A percentile compares a stretch with the other conserved stretches of the same genome.
These are phyloP conservation scores for Sebastes nivosus DNA, from an alignment of 2,797 vertebrate genomes.

Conservation along the genomic window DNA sequence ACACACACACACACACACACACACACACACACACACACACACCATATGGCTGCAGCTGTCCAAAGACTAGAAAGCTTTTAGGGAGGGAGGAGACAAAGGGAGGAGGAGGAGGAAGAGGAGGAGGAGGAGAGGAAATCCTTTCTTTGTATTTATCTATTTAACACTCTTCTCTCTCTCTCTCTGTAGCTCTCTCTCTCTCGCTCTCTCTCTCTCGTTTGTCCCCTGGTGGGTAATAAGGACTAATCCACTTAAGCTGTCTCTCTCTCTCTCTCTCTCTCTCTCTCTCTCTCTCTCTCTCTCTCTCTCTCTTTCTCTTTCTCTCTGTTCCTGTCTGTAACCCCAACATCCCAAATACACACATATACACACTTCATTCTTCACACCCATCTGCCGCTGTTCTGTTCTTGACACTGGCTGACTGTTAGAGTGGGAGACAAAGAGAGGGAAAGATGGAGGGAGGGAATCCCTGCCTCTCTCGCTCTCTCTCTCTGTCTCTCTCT, in stretches of 20 bases:
- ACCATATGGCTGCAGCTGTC: conserved; percentile 68
- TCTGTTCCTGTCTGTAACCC: conserved; percentile 43
- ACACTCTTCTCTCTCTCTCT: conserved; percentile 32
- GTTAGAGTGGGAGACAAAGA: conserved; percentile 57
- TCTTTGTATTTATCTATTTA: conserved; percentile 72
- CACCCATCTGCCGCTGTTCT: conserved; percentile 59
- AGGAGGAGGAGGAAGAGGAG: conserved; percentile 31
- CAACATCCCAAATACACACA: conserved; percentile 24
- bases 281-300: conserved; percentile 23
- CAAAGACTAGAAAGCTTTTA: conserved; percentile 60
- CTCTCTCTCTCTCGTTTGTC: conserved; percentile 24
- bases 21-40: conserved; percentile 16
- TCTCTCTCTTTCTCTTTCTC: background rate
- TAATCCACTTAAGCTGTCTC: conserved; percentile 73
- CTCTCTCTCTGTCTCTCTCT: background rate
- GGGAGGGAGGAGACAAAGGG: conserved; percentile 54
- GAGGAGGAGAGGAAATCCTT: conserved; percentile 62
- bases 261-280: background rate
- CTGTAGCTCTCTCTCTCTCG: conserved; percentile 7
- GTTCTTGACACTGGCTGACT: conserved; percentile 32
- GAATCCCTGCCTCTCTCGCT: conserved; percentile 52
- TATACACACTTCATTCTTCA: conserved; percentile 29
- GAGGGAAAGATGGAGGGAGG: conserved; percentile 40
- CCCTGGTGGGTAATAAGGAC: conserved; percentile 72
- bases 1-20: conserved; percentile 15